Evolutionary conservation across 2,113 vertebrate genomes (phyloP).

Genomic region (Psophia crepitans): DNA sequence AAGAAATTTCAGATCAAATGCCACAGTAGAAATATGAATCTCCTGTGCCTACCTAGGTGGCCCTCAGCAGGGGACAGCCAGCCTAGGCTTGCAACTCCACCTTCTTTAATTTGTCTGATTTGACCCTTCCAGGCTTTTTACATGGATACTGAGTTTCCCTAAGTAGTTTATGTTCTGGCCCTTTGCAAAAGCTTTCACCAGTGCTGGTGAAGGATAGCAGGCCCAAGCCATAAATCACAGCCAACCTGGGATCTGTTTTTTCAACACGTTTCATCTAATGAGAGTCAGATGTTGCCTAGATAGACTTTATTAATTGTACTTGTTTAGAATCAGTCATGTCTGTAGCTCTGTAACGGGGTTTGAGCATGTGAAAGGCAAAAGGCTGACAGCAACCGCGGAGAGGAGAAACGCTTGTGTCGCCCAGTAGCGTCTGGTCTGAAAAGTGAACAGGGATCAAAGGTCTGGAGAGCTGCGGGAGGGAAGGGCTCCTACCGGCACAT

Average conservation of each 20-base stretch:
- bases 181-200: constrained; percentile 57
- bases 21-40: not conserved
- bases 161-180: constrained; percentile 66
- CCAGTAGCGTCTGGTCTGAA: not conserved
- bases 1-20: not conserved
- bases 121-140: constrained; percentile 54
- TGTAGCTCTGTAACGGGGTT: not conserved
- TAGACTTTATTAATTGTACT: constrained; percentile 58
- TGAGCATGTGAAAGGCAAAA: not conserved
- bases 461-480: not conserved
- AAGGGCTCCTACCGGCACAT: not conserved
- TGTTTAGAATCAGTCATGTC: constrained; percentile 11
- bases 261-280: constrained; percentile 59
- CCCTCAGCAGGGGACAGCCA: not conserved
- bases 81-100: not conserved
- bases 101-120: constrained; percentile 35
- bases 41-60: constrained; percentile 33
- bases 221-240: constrained; percentile 58
- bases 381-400: not conserved
- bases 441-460: not conserved
- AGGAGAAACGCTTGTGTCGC: not conserved
- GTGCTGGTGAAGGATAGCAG: constrained; percentile 53
- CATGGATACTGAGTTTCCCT: constrained; percentile 47
- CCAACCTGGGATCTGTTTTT: constrained; percentile 64
- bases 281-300: constrained; percentile 63